These are phyloP conservation scores for Lepidonotus clava DNA, from an alignment of 2,888 invertebrate species.

Conservation along the genomic window DNA sequence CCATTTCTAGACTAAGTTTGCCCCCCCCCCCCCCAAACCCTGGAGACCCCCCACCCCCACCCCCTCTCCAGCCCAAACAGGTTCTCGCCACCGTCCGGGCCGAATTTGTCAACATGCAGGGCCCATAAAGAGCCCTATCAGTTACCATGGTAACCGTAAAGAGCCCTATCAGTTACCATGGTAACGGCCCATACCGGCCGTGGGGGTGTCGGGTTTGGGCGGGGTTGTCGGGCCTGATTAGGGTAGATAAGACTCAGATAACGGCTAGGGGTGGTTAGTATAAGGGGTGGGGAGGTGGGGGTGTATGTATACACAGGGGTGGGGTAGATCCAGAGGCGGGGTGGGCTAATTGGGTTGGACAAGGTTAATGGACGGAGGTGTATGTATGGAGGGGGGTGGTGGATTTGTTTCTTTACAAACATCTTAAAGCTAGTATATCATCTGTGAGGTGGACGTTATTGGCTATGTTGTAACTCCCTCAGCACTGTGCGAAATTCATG, in stretches of 20 bases:
- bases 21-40: no score
- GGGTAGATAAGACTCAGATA: not conserved
- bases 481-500: no score
- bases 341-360: not conserved
- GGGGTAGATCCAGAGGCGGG: constrained; percentile 8
- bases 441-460: not conserved
- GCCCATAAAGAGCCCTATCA: not conserved
- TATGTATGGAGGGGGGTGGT: not conserved
- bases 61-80: not conserved
- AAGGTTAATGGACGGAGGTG: not conserved
- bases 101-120: constrained; percentile 22
- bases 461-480: no score
- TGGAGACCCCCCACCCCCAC: no score
- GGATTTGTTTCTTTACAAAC: not conserved
- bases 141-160: not conserved
- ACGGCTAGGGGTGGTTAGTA: not conserved
- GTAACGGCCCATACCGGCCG: not conserved
- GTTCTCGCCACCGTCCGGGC: not conserved
- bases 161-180: not conserved
- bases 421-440: no score
- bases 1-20: no score
- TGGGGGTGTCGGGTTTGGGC: not conserved
- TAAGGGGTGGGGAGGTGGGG: not conserved
- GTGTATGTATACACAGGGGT: not conserved
- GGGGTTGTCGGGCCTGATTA: not conserved